Evolutionary conservation across 2,888 invertebrate species (phyloP).

Genomic region (Portevinia maculata): DNA sequence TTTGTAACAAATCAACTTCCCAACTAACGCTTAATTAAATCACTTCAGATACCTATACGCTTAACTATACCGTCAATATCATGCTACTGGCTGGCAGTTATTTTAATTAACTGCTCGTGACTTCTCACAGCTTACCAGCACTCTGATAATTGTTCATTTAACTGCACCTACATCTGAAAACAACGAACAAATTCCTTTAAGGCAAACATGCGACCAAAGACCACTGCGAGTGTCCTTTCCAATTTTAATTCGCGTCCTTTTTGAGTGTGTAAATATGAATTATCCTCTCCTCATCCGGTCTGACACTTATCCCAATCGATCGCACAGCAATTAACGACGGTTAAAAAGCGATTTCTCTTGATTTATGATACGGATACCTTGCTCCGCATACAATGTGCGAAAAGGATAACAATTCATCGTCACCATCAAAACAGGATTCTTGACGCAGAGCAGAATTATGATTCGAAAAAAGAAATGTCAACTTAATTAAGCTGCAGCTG

Average conservation of each 20-base stretch:
- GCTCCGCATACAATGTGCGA: constrained; percentile 38
- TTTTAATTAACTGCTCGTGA: constrained; percentile 71
- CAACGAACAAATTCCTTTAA: constrained; percentile 25
- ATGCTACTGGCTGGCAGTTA: constrained; percentile 34
- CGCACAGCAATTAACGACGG: constrained; percentile 58
- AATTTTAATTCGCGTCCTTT: constrained; percentile 30
- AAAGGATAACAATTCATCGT: constrained; percentile 73
- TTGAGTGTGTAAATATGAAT: constrained; percentile 26
- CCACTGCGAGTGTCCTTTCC: constrained; percentile 3
- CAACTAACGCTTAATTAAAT: constrained; percentile 49
- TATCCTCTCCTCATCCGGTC: not conserved
- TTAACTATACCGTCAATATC: not conserved
- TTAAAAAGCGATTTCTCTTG: constrained; percentile 62
- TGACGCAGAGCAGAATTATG: constrained; percentile 13
- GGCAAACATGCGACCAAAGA: constrained; percentile 35
- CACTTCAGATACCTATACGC: constrained; percentile 4
- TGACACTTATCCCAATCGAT: constrained; percentile 69
- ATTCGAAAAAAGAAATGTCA: constrained; percentile 34
- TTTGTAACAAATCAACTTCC: constrained; percentile 48
- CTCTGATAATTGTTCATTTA: constrained; percentile 36
- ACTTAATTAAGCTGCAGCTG: constrained; percentile 69
- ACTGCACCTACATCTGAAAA: constrained; percentile 7
- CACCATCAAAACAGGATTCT: constrained; percentile 70
- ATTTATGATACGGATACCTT: constrained; percentile 39
- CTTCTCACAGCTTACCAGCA: constrained; percentile 15